Percentiles rank a stretch among this genome's conserved stretches.
Conservation (phyloP, 2,797 vertebrate species). For the Salarias fasciatus region DNA sequence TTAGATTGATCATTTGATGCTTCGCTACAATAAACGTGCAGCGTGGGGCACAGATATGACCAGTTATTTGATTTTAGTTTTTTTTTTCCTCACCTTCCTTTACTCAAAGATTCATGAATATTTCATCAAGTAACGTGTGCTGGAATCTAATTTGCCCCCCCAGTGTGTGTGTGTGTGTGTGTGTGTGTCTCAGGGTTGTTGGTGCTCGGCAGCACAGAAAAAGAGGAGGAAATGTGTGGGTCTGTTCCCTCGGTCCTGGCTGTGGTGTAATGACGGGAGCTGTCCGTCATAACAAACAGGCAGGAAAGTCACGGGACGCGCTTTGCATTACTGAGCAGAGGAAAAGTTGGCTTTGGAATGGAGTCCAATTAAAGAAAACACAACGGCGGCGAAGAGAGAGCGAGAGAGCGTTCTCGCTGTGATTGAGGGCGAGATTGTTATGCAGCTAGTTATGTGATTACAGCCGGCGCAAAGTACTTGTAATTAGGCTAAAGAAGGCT, state of each 20-base stretch:
- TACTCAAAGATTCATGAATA: slow-evolving; percentile 76
- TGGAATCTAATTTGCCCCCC: slow-evolving; percentile 62
- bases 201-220: slow-evolving; percentile 15
- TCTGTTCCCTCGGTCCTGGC: slow-evolving; percentile 46
- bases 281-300: slow-evolving; percentile 43
- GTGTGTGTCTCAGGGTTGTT: slow-evolving; percentile 34
- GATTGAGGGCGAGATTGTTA: slow-evolving; percentile 20
- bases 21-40: slow-evolving; percentile 48
- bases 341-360: slow-evolving; percentile 17
- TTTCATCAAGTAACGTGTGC: slow-evolving; percentile 63
- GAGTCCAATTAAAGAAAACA: slow-evolving; percentile 41
- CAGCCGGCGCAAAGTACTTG: neutral
- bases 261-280: slow-evolving; percentile 44
- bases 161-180: slow-evolving; percentile 33
- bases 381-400: slow-evolving; percentile 15
- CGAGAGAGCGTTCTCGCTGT: slow-evolving; percentile 12
- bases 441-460: slow-evolving; percentile 27
- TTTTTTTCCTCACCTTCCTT: slow-evolving; percentile 4
- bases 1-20: slow-evolving; percentile 73
- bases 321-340: slow-evolving; percentile 35
- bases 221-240: slow-evolving; percentile 42
- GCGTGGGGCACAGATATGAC: slow-evolving; percentile 46
- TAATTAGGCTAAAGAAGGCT: slow-evolving; percentile 23
- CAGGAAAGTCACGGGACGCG: slow-evolving; percentile 17
- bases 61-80: slow-evolving; percentile 58